phyloP scores from a whole-genome alignment of 2,888 invertebrate species.

The Lepetodrilus schrolli region DNA sequence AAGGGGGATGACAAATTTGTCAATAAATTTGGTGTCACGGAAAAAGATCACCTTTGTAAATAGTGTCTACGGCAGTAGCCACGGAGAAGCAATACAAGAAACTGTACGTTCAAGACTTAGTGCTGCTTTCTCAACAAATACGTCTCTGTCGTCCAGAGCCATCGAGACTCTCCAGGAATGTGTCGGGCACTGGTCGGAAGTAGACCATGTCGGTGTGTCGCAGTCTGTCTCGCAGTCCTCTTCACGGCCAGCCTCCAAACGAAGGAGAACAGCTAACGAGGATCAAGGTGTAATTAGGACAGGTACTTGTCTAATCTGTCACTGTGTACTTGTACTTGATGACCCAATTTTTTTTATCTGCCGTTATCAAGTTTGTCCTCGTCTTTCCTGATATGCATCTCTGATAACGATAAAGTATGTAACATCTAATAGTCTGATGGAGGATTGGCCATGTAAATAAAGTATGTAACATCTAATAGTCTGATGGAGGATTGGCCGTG shows the following conservation, averaged over 20 bases:
- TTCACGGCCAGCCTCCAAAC: not conserved
- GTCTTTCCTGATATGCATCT: too few species aligned
- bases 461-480: too few species aligned
- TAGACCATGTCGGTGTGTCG: not conserved
- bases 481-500: too few species aligned
- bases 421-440: too few species aligned
- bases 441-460: too few species aligned
- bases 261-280: not conserved
- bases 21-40: not conserved
- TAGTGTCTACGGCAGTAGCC: too few species aligned
- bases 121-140: conserved; percentile 3
- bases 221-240: not conserved
- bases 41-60: not conserved
- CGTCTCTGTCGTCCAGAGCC: not conserved
- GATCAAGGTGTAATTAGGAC: not conserved
- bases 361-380: too few species aligned
- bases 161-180: conserved; percentile 4
- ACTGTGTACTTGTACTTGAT: too few species aligned
- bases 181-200: not conserved
- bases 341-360: too few species aligned
- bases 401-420: too few species aligned
- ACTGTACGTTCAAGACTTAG: conserved; percentile 10
- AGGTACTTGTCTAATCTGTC: not conserved
- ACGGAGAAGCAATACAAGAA: not conserved
- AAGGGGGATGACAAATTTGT: not conserved